Evolutionary conservation across 1,140 invertebrate species (phyloP), one percentile per base, ranked within the genome.

Genomic region (Neotoxoptera formosana): DNA sequence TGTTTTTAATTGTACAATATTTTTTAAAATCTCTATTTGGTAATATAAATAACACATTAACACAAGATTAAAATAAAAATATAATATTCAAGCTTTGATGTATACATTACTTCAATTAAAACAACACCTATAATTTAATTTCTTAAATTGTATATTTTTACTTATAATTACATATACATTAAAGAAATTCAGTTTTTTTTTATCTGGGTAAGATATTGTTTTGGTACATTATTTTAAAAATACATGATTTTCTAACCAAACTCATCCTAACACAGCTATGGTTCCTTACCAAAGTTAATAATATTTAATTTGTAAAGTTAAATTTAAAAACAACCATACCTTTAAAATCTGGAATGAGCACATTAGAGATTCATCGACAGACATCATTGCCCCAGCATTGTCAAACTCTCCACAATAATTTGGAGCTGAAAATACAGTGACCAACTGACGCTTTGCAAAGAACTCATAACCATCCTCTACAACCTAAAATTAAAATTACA

Each of bases 391-490:
- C 94, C 97, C 98, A 53, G 96, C 96, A 94, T 96, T 96, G 94
- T 96, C 96, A 94, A 96, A 96, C 94, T 96, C 96, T 34, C 96
- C 96, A 94, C 96, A 96, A 93, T 96, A 96, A 94, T 96, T 96
- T 25, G 96, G 96, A 20, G 96, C 96, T 91, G 97, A 97, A 95
- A 97, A 97, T 53, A 97, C 94, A 8, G 97, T 97, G 9, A 97
- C 97, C 93, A 97, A 95, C 94, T 97, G 96, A 86, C 97, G 95
- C 94, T 97, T 97, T 8, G 97, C 96, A 95, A 97, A 97, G 94
- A 97, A 97, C 95, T 97, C 97, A 94, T 97, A 97, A 21, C 97
- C 97, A 95, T 97, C 97, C 95, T 97, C 97, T 47, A 98, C 98
- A 94, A 98, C 98, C 97, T 97, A 94, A 96, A 94, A 84, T 60